Conservation (phyloP, 2,888 invertebrate species). For the Anthrax anthrax region DNA sequence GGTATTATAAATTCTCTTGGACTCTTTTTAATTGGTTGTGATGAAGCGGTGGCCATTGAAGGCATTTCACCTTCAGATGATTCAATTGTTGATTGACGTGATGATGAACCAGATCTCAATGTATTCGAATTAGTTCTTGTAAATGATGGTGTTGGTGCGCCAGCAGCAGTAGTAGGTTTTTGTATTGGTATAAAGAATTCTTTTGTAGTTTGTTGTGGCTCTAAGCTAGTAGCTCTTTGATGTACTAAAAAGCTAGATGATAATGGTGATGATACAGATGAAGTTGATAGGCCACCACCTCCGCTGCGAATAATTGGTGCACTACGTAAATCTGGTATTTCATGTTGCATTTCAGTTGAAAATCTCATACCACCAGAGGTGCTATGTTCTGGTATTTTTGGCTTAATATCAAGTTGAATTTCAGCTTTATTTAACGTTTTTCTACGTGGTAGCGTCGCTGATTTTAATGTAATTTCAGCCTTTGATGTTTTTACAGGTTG, state of each 20-base stretch:
- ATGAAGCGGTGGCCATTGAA: slow-evolving; percentile 27
- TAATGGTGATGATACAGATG: too few relatives aligned
- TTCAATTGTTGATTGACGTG: slow-evolving; percentile 51
- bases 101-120: slow-evolving; percentile 29
- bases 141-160: too few relatives aligned
- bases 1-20: slow-evolving; percentile 85
- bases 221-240: slow-evolving; percentile 41
- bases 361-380: slow-evolving; percentile 41
- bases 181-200: slow-evolving; percentile 57
- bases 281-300: too few relatives aligned
- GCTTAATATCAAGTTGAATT: slow-evolving; percentile 43
- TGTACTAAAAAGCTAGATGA: slow-evolving; percentile 23
- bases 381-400: slow-evolving; percentile 27
- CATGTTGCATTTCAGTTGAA: slow-evolving; percentile 47
- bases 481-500: slow-evolving; percentile 41
- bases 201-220: slow-evolving; percentile 40
- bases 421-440: slow-evolving; percentile 51
- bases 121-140: slow-evolving; percentile 26
- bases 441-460: slow-evolving; percentile 49
- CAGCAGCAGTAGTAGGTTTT: too few relatives aligned
- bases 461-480: slow-evolving; percentile 50
- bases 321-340: slow-evolving; percentile 35
- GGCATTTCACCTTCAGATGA: slow-evolving; percentile 56
- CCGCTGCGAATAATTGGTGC: slow-evolving; percentile 32
- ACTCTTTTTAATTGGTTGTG: slow-evolving; percentile 71